phyloP scores from a whole-genome alignment of 2,888 invertebrate species.

The Tetragonula carbonaria region DNA sequence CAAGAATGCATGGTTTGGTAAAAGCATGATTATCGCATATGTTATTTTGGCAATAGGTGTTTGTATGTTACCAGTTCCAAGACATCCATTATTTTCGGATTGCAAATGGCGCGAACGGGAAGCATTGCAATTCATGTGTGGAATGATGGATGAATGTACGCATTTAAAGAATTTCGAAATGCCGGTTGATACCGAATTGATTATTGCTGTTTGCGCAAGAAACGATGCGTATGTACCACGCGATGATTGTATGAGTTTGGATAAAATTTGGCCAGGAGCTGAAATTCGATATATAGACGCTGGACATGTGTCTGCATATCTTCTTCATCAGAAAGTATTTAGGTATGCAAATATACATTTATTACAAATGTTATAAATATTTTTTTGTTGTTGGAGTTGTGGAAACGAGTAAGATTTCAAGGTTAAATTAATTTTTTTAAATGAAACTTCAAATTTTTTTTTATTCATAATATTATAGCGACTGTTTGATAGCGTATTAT shows the following conservation, averaged over 20 bases:
- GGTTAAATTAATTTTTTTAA: too few species aligned
- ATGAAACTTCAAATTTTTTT: too few species aligned
- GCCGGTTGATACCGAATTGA: slow-evolving; percentile 94
- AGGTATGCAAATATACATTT: slow-evolving; percentile 86
- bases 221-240: slow-evolving; percentile 96
- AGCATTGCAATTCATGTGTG: slow-evolving; percentile 96
- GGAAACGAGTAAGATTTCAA: too few species aligned
- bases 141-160: slow-evolving; percentile 99
- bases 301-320: slow-evolving; percentile 95
- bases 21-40: slow-evolving; percentile 21
- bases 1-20: slow-evolving; percentile 35
- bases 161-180: slow-evolving; percentile 96
- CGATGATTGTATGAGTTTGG: slow-evolving; percentile 91
- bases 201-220: slow-evolving; percentile 95
- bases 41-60: slow-evolving; percentile 73
- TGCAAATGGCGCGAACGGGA: slow-evolving; percentile 90
- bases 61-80: slow-evolving; percentile 79
- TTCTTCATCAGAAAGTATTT: slow-evolving; percentile 94
- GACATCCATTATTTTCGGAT: slow-evolving; percentile 76
- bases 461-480: too few species aligned
- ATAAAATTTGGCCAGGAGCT: slow-evolving; percentile 96
- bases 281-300: slow-evolving; percentile 94
- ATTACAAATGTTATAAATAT: too few species aligned
- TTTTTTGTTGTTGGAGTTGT: too few species aligned
- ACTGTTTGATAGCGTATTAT: too few species aligned